These are phyloP conservation scores for Lycocerus yunnanus DNA, from an alignment of 2,888 invertebrate genomes.

Conservation along the genomic window DNA sequence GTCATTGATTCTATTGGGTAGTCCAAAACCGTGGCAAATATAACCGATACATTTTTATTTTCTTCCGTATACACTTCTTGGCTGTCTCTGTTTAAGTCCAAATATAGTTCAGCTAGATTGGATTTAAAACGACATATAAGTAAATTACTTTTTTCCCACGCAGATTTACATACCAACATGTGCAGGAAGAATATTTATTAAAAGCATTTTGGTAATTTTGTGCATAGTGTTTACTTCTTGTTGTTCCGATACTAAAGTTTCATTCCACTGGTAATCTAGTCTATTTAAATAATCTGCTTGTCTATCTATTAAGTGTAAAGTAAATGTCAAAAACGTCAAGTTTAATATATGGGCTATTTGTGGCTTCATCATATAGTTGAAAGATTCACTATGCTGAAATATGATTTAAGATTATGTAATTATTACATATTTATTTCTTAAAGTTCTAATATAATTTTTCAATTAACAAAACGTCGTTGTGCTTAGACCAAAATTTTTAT, in stretches of 20 bases:
- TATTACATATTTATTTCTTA: too few relatives aligned
- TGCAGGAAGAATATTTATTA: slow-evolving; percentile 90
- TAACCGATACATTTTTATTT: slow-evolving; percentile 88
- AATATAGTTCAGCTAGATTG: slow-evolving; percentile 73
- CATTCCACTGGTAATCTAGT: slow-evolving; percentile 80
- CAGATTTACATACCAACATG: slow-evolving; percentile 77
- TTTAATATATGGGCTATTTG: slow-evolving; percentile 75
- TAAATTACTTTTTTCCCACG: background rate
- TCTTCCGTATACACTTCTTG: slow-evolving; percentile 80
- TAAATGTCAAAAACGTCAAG: slow-evolving; percentile 73
- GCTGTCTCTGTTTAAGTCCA: slow-evolving; percentile 66
- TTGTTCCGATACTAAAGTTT: slow-evolving; percentile 78
- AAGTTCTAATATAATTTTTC: too few relatives aligned
- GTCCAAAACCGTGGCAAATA: slow-evolving; percentile 85
- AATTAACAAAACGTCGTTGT: too few relatives aligned
- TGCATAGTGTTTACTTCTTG: slow-evolving; percentile 85
- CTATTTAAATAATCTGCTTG: slow-evolving; percentile 89
- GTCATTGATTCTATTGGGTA: slow-evolving; percentile 58
- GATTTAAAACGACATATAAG: slow-evolving; percentile 13
- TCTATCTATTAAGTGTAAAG: slow-evolving; percentile 83
- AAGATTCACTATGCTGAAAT: slow-evolving; percentile 64
- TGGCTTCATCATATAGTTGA: slow-evolving; percentile 71
- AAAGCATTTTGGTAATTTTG: slow-evolving; percentile 83
- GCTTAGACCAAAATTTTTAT: too few relatives aligned
- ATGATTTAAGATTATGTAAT: too few relatives aligned